Evolutionary conservation across 2,797 vertebrate genomes (phyloP), one percentile per base, ranked within the genome.

Genomic region (Crypturellus tataupa): DNA sequence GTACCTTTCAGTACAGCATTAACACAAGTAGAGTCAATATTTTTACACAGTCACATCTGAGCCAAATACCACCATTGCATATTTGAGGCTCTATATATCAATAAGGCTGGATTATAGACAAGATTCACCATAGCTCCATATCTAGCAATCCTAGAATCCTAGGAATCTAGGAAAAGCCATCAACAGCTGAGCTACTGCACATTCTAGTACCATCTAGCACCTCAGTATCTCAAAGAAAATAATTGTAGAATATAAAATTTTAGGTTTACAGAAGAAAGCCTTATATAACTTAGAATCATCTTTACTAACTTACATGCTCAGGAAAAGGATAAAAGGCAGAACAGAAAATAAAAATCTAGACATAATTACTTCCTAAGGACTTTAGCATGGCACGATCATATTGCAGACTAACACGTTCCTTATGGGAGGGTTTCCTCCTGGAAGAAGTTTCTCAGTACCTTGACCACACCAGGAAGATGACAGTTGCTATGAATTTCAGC

Each of bases 1-100:
- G 95, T 90, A 96, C 77, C 35, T 93, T 96, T 96, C 96, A 92
- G 76, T 55, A 64, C 25, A 87, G 81, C 80, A 42, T 85, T 94
- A 96, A 68, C 33, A 79, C 3, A 13, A 55, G 59, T 8, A 95
- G 80, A 97, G 94, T 93, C 94, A 95, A 69, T 81, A 93, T 84
- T 86, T 94, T 89, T 63, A 80, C 40, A 70, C 51, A 40, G 59
- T 55, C 80, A 70, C 46, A 77, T 73, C 56, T 2, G 5, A 93
- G 46, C 25, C 51, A 53, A 93, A 94, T 92, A 84, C 55, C 78
- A 79, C 80, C 67, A 46, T 68, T 27, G 60, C 63, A n/a, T 58
- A 58, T 75, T 93, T 82, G 65, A 92, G 89, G 47, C 83, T 80
- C 49, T 33, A 23, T 71, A 69, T 84, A 94, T 75, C 27, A 63